Base-by-base conservation (phyloP, 2,888 invertebrate genomes). In the Sceliomorpha sp. region DNA sequence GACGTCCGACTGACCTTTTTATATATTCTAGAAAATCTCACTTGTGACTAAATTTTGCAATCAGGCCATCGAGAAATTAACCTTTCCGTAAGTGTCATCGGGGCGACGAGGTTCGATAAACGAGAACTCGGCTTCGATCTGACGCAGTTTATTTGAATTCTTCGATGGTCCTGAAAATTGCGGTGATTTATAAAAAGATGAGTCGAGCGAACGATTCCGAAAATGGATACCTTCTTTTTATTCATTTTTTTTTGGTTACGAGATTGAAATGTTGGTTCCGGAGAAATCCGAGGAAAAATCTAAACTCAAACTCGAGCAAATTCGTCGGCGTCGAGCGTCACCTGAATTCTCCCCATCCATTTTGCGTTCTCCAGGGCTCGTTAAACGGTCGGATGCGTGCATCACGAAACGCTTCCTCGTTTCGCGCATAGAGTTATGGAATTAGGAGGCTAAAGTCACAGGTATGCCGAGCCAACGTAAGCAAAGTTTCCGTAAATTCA, bases 401-500 rank as follows among this genome's bases (percentile, higher is more conserved):
- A 50, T 56, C 45, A 10, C 17, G 51, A 37, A 58, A 66, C 5
- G 47, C n/a, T 31, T 5, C 50, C 42, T 40, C 39, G 32, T 50
- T 66, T 45, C 10, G 66, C 51, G 10, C 27, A 20, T 34, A 51
- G 32, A 45, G 45, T 24, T n/a, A 37, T 20, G 8, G 29, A 53
- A 59, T 53, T 34, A 31, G 37, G 34, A 29, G 29, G 59, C 47
- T 31, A 39, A 59, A 66, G 39, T 42, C 63, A 24, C 4, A 40
- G 66, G 31, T 9, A 47, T 58, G 40, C 47, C 42, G 12, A 53
- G 67, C 39, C 17, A 32, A 31, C 59, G 48, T 51, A 55, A 67
- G 59, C 67, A 55, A 29, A 60, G 60, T 68, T 60, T 59, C 8
- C 14, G 9, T 34, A 56, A 55, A 60, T 68, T 68, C 55, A 60